Conservation (phyloP, 2,797 vertebrate genomes). For the Xerus rutilus region DNA sequence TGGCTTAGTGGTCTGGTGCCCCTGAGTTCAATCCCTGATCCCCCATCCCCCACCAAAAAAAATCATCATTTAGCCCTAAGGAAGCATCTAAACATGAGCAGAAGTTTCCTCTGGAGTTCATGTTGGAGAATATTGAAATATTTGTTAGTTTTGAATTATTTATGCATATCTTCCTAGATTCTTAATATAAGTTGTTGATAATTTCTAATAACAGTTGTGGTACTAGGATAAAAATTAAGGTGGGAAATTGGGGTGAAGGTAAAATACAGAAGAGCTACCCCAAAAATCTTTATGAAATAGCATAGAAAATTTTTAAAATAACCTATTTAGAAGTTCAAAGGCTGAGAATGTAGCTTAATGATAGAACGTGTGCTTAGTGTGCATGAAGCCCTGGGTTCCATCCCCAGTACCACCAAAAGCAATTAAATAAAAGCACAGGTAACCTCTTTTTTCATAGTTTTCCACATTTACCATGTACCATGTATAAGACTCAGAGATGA, state of each 20-base stretch:
- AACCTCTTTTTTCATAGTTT: conserved; percentile 14
- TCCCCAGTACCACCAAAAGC: neutral
- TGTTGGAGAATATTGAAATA: conserved; percentile 56
- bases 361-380: neutral
- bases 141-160: conserved; percentile 51
- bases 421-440: neutral
- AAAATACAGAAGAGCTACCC: conserved; percentile 12
- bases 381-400: neutral
- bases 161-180: conserved; percentile 4
- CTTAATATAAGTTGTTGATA: conserved; percentile 44
- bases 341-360: neutral
- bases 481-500: neutral
- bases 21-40: too few relatives aligned
- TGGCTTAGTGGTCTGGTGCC: too few relatives aligned
- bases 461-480: neutral
- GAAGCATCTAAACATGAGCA: too few relatives aligned
- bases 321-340: conserved; percentile 11
- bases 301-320: conserved; percentile 29
- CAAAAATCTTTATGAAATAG: conserved; percentile 11
- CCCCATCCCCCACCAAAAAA: too few relatives aligned
- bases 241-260: neutral
- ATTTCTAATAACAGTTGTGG: conserved; percentile 39
- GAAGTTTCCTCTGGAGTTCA: neutral
- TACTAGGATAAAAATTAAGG: conserved; percentile 54
- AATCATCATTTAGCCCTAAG: too few relatives aligned